Percentiles rank a stretch among this genome's conserved stretches.
Evolutionary conservation across 2,888 invertebrate species (phyloP).

Genomic region (Apocheima hispidaria): DNA sequence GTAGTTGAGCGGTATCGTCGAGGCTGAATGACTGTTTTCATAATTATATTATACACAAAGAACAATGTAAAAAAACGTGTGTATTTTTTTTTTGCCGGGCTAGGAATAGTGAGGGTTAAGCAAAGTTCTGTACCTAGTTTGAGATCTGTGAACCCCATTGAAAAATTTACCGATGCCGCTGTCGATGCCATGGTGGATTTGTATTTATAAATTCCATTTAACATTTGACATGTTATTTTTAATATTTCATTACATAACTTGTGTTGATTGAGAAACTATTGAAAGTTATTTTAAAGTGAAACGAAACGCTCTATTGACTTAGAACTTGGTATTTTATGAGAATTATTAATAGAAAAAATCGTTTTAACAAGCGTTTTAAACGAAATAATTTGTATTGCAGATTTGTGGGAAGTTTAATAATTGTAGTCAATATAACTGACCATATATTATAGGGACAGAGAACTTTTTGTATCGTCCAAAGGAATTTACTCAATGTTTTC

Average conservation of each 20-base stretch:
- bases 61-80: neutral
- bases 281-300: constrained; percentile 36
- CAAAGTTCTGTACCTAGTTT: too few relatives aligned
- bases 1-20: constrained; percentile 58
- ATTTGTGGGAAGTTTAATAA: constrained; percentile 6
- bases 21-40: constrained; percentile 48
- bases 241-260: constrained; percentile 20
- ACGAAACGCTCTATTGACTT: constrained; percentile 31
- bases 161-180: neutral
- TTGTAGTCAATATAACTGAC: constrained; percentile 2
- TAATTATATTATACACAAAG: constrained; percentile 28
- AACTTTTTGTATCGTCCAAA: neutral
- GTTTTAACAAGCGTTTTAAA: constrained; percentile 2
- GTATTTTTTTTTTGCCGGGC: too few relatives aligned
- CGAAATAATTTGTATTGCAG: constrained; percentile 1
- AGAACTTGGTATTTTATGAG: constrained; percentile 1
- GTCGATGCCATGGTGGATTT: neutral
- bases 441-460: neutral
- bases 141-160: too few relatives aligned
- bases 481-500: neutral
- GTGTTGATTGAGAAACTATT: constrained; percentile 22
- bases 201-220: constrained; percentile 1
- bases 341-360: neutral
- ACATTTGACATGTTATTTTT: constrained; percentile 6
- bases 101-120: too few relatives aligned